phyloP scores from a whole-genome alignment of 2,797 vertebrate genomes.

The Gymnothorax reevesii region DNA sequence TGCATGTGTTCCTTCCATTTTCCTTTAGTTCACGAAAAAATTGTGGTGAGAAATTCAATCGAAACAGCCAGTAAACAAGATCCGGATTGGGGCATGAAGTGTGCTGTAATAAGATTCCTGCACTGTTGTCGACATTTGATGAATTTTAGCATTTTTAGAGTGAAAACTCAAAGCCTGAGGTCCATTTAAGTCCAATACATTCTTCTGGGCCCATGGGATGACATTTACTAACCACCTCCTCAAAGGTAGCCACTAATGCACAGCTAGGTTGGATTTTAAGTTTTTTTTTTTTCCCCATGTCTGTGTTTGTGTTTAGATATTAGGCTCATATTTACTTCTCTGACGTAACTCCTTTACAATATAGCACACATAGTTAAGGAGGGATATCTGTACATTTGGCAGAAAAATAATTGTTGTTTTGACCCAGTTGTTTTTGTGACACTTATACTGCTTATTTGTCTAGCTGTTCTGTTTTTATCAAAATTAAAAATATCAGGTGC shows the following conservation, averaged over 20 bases:
- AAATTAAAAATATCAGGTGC: background rate
- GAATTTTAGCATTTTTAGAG: background rate
- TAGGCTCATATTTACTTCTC: conserved; percentile 11
- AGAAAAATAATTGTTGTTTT: background rate
- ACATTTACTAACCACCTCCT: background rate
- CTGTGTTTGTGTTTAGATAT: conserved; percentile 9
- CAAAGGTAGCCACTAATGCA: background rate
- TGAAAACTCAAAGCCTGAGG: background rate
- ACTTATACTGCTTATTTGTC: background rate
- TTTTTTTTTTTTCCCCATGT: conserved; percentile 15
- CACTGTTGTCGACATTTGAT: background rate
- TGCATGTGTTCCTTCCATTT: background rate
- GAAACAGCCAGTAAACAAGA: background rate
- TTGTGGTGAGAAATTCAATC: background rate
- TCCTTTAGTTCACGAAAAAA: background rate
- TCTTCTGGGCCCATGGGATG: background rate
- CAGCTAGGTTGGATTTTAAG: background rate
- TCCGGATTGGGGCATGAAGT: background rate
- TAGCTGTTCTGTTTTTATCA: conserved; percentile 4
- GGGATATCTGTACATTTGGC: background rate
- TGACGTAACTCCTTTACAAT: conserved; percentile 9
- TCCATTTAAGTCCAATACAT: background rate
- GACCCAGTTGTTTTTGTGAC: conserved; percentile 7
- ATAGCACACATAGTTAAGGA: background rate
- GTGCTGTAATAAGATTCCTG: background rate